A percentile compares a stretch with the other conserved stretches of the same genome.
phyloP scores from a whole-genome alignment of 2,888 invertebrate genomes.

The Orgyia antiqua region DNA sequence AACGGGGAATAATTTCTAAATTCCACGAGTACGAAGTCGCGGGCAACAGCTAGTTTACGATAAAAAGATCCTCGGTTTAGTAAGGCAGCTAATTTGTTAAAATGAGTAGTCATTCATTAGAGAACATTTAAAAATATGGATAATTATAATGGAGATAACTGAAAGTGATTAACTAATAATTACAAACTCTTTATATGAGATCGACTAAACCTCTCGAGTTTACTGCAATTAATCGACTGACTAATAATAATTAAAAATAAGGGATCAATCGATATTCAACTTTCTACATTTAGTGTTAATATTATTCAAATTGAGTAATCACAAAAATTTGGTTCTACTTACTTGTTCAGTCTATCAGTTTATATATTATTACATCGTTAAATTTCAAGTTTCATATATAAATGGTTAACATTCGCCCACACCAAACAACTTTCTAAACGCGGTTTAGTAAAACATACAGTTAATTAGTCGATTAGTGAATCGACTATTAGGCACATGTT shows the following conservation, averaged over 20 bases:
- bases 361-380: constrained; percentile 21
- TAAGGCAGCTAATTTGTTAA: too few species aligned
- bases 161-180: background rate
- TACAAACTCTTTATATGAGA: too few species aligned
- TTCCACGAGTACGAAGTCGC: too few species aligned
- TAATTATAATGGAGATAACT: constrained; percentile 16
- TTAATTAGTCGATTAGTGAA: constrained; percentile 29
- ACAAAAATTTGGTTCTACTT: constrained; percentile 13
- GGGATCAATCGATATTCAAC: background rate
- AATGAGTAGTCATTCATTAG: too few species aligned
- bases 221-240: too few species aligned
- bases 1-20: too few species aligned
- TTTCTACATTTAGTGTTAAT: constrained; percentile 5
- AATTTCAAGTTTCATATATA: constrained; percentile 22
- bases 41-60: too few species aligned
- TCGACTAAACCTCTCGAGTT: too few species aligned
- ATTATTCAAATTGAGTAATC: constrained; percentile 25
- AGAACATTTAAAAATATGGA: background rate
- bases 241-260: too few species aligned
- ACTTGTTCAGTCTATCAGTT: constrained; percentile 17
- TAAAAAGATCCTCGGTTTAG: too few species aligned
- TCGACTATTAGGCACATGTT: constrained; percentile 19
- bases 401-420: constrained; percentile 24
- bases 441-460: constrained; percentile 21
- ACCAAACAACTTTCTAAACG: constrained; percentile 29